Evolutionary conservation across 23 tunicate genomes (phyloP), one percentile per base, ranked within the genome.

Genomic region (Diplosoma virens): DNA sequence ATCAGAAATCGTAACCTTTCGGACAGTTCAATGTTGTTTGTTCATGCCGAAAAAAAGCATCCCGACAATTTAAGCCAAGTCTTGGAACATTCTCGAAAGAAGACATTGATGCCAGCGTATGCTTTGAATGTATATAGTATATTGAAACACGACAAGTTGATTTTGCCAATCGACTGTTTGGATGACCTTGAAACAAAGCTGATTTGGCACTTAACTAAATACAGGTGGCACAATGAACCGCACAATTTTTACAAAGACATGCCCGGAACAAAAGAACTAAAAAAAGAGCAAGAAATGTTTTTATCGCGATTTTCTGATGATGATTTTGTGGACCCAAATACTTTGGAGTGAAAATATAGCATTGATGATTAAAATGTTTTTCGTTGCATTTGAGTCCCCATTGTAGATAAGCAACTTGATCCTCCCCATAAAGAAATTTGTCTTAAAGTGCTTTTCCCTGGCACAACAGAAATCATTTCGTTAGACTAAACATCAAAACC

Each of bases 161-260:
- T 92, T 24, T 48, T 92, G 24, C 50, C 90, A 1, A 24, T 54
- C 22, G 35, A 47, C 6, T 46, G 82, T 0, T 52, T 92, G 32
- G 87, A 92, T 61, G 97, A 92, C 25, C 80, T 92, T 4, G 97
- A 92, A 52, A 59, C 28, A 22, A 92, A 92, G 36, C n/a, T 92
- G 0, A 46, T 80, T 48, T 92, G 97, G 97, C 48, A 76, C 6
- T 30, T 61, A 34, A 56, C 54, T 9, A 37, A 77, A 46, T 92
- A 85, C 32, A 56, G 58, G 9, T 92, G 97, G 97, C 58, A 85
- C 16, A 87, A 58, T 4, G 37, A 67, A 35, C 87, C 97, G 18
- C 97, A 92, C 50, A 92, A 92, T 33, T 92, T 80, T 59, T 92
- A 92, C 75, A 82, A 68, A 30, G 97, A 85, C 36, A 59, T 92